Base-by-base conservation (phyloP, 2,888 invertebrate genomes). In the Drepanosiphum platanoidis region DNA sequence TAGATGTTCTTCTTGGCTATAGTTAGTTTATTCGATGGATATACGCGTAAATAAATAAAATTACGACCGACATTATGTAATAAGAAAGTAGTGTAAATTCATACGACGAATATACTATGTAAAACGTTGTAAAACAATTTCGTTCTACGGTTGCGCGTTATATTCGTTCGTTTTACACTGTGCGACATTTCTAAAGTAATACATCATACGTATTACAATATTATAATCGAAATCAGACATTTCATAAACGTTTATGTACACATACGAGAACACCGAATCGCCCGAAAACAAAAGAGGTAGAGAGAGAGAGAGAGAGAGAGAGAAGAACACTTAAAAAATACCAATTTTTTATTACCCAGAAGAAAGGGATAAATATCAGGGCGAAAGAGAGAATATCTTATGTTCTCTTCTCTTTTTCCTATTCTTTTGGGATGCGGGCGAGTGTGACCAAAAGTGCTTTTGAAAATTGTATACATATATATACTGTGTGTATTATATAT, bases 381-480 rank as follows among this genome's bases (percentile, higher is more conserved):
- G 18, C 15, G 3, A 18, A 11, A 52, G 18, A 18, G 18, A 46
- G 5, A 39, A 39, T 39, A 46, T 52, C 1, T 52, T 1, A 22
- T 52, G 9, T 72, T 30, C 15, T 30, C 42, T 72, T 39, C 27
- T 42, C 13, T 72, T 32, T 52, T n/a, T 30, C 13, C 52, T 52
- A 13, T 15, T 75, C 75, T n/a, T 34, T n/a, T 7, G 13, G n/a
- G 32, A n/a, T 75, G 34, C 32, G 34, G 46, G 27, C 32, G 32
- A 74, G 15, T 64, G 64, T 78, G 78, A 78, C 64, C 39, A 78
- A 78, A 78, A 78, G 78, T 42, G 64, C 64, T 64, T 66, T 66
- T 64, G 42, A 64, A 30, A 30, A 64, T 78, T 36, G 30, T 39
- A 39, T 77, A 58, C 27, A 34, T 64, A 74, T 34, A 74, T 68